Evolutionary conservation across 2,888 invertebrate species (phyloP), one percentile per base, ranked within the genome.

Genomic region (Cheilosia vernalis): DNA sequence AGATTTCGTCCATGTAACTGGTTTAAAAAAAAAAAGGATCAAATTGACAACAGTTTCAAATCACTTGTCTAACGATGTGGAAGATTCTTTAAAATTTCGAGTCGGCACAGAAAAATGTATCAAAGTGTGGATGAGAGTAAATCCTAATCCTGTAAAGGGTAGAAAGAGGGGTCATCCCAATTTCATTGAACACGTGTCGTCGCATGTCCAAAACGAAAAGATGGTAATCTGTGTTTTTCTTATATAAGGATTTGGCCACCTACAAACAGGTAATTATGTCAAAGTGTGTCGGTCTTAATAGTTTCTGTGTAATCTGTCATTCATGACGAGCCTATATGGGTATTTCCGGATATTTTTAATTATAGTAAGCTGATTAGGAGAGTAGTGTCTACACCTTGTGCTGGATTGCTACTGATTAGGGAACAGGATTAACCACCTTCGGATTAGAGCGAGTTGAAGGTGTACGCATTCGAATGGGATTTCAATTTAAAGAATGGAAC

Each of bases 181-280:
- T 47, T 60, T 60, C 24, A 15, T 30, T 30, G 61, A 67, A 73
- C 79, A 80, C 73, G 58, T 84, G 84, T 58, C 67, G 81, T 53
- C 72, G 67, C 72, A 83, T 44, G 72, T 42, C 70, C 33, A 47
- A 9, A 51, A 2, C 19, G 37, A 19, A 17, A 33, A 9, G 27
- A 27, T 27, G 4, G 17, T 51, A 27, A 40, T 49, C 51, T 13
- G 42, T n/a, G 10, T 30, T 60, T 67, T 56, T 44, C 63, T 84
- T 74, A 58, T 80, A 44, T 17, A 70, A 74, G 69, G 53, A 78
- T 80, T 84, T 74, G 64, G 74, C 80, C 84, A 74, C 74, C 84
- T 80, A 80, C 84, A 64, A 84, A 64, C 74, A 74, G 69, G 64
- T 80, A 80, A 80, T 80, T 74, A 70, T 80, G 80, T 74, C 74